These are phyloP conservation scores for Aphodius granarius DNA, from an alignment of 2,888 invertebrate species.

Conservation along the genomic window DNA sequence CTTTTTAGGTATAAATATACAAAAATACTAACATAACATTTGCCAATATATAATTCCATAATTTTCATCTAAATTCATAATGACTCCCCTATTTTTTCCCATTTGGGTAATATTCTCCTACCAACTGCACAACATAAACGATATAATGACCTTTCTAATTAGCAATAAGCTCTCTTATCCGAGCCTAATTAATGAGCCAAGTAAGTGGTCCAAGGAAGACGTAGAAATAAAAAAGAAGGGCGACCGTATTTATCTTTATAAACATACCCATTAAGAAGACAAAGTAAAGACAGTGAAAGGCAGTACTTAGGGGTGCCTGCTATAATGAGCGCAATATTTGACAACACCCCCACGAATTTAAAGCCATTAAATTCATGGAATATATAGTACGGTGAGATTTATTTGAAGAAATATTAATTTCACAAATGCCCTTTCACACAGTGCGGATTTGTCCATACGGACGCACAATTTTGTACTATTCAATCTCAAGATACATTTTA, in stretches of 20 bases:
- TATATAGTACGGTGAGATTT: background rate
- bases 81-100: background rate
- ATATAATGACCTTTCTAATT: background rate
- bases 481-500: too few species aligned
- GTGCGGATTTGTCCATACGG: too few species aligned
- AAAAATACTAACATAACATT: too few species aligned
- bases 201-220: background rate
- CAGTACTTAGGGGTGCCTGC: background rate
- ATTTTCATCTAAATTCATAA: background rate
- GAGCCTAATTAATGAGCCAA: background rate
- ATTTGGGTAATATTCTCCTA: background rate
- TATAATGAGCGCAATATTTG: background rate
- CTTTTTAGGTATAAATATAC: too few species aligned
- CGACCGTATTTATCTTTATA: background rate
- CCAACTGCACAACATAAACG: background rate
- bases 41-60: too few species aligned
- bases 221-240: background rate
- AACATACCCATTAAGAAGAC: background rate
- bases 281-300: background rate
- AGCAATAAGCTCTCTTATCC: background rate
- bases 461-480: too few species aligned
- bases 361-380: background rate
- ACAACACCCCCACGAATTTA: background rate
- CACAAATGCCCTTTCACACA: too few species aligned
- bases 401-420: background rate